Evolutionary conservation across 2,888 invertebrate species (phyloP).

Genomic region (Ametastegia equiseti): DNA sequence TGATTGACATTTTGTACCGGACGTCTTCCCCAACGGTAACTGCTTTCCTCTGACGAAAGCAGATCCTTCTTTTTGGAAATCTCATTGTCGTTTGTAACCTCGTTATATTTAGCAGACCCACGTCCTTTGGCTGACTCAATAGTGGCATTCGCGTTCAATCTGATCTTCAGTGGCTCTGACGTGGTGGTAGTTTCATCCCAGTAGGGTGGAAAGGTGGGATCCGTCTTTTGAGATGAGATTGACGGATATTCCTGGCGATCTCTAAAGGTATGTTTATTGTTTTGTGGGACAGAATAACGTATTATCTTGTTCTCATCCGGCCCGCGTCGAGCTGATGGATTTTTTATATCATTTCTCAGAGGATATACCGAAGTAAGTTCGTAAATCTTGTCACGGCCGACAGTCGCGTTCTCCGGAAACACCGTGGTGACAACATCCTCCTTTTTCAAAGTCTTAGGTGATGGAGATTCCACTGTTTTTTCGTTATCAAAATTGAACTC

Average conservation of each 20-base stretch:
- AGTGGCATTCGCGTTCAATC: constrained; percentile 23
- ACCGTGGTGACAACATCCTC: constrained; percentile 31
- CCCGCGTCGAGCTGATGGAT: background rate
- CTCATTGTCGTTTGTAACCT: constrained; percentile 49
- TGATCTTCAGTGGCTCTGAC: constrained; percentile 39
- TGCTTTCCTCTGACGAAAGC: constrained; percentile 35
- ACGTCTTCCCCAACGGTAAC: constrained; percentile 53
- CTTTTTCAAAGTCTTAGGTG: constrained; percentile 7
- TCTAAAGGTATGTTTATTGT: background rate
- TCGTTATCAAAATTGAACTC: constrained; percentile 48
- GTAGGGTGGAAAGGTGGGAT: constrained; percentile 15
- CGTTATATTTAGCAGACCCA: constrained; percentile 53
- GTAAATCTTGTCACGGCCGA: constrained; percentile 52
- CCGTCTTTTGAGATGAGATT: background rate
- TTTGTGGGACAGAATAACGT: constrained; percentile 29
- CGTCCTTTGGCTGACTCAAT: constrained; percentile 49
- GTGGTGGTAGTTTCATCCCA: constrained; percentile 34
- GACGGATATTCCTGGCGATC: constrained; percentile 31
- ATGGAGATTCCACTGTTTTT: constrained; percentile 12
- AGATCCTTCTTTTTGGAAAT: constrained; percentile 49
- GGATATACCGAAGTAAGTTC: constrained; percentile 55
- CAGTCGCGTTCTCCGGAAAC: constrained; percentile 28
- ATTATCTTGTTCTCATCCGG: constrained; percentile 17
- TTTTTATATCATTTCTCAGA: constrained; percentile 31
- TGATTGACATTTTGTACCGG: constrained; percentile 52